These are phyloP conservation scores for Noctuana brunneofusca DNA, from an alignment of 2,888 invertebrate genomes.

Conservation along the genomic window DNA sequence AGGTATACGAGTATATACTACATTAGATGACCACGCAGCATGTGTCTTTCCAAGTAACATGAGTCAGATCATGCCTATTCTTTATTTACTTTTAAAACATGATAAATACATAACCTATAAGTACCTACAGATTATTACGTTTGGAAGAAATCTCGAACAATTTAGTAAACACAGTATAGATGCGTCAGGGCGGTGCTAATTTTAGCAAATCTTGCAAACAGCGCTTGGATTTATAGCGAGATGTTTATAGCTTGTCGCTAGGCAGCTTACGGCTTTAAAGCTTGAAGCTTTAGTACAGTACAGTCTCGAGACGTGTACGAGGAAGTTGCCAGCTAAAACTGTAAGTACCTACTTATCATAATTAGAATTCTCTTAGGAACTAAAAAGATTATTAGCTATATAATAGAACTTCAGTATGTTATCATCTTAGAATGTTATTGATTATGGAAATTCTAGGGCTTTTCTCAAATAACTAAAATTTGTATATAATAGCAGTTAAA, in stretches of 20 bases:
- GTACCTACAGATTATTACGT: no score
- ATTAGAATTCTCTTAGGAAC: background rate
- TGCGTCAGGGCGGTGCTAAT: slow-evolving; percentile 41
- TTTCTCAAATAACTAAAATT: no score
- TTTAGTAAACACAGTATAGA: slow-evolving; percentile 23
- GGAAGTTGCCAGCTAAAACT: background rate
- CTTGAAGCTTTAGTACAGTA: slow-evolving; percentile 19
- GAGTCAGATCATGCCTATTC: no score
- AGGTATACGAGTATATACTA: no score
- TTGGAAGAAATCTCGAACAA: background rate
- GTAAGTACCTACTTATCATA: slow-evolving; percentile 14
- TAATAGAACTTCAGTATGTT: no score
- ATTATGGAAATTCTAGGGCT: no score
- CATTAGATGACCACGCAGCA: no score
- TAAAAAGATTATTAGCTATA: background rate
- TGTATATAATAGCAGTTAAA: no score
- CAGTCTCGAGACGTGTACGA: slow-evolving; percentile 5
- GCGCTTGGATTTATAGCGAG: slow-evolving; percentile 25
- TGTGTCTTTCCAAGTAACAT: no score
- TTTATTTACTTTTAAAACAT: no score
- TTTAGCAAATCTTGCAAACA: slow-evolving; percentile 37
- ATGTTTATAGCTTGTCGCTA: slow-evolving; percentile 29
- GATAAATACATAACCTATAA: no score
- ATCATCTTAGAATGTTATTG: no score
- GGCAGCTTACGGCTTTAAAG: slow-evolving; percentile 25